phyloP scores from a whole-genome alignment of 1,140 invertebrate species.

The Cotesia glomerata region DNA sequence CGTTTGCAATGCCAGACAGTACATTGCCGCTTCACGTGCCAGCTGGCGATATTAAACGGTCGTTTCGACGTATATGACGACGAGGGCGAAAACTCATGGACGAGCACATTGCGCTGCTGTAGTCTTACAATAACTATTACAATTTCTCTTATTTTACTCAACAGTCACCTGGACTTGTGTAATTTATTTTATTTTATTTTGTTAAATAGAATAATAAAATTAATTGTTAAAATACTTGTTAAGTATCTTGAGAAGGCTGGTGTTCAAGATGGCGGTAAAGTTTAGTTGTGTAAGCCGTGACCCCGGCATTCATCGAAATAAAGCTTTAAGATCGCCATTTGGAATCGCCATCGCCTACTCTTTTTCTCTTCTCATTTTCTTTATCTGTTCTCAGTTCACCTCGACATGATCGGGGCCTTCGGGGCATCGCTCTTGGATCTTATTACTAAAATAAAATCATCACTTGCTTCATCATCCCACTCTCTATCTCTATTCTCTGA shows the following conservation, averaged over 20 bases:
- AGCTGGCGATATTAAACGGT: constrained; percentile 34
- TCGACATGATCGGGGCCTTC: constrained; percentile 6
- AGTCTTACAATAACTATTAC: constrained; percentile 21
- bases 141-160: constrained; percentile 4
- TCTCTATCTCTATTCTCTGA: not conserved
- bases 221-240: no score
- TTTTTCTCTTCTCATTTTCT: constrained; percentile 2
- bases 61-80: constrained; percentile 4
- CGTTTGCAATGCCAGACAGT: constrained; percentile 31
- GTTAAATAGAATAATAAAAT: no score
- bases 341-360: not conserved
- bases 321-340: not conserved
- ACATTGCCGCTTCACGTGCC: constrained; percentile 34
- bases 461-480: not conserved
- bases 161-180: not conserved
- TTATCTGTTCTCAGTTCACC: not conserved
- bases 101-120: constrained; percentile 9
- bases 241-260: not conserved
- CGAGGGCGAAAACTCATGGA: constrained; percentile 24
- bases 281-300: constrained; percentile 12
- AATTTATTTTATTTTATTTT: no score
- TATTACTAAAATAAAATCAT: constrained; percentile 17
- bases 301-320: constrained; percentile 7
- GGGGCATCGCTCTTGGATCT: constrained; percentile 19
- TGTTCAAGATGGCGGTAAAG: constrained; percentile 26